Evolutionary conservation across 2,888 invertebrate genomes (phyloP).

Genomic region (Caenorhabditis panamensis): DNA sequence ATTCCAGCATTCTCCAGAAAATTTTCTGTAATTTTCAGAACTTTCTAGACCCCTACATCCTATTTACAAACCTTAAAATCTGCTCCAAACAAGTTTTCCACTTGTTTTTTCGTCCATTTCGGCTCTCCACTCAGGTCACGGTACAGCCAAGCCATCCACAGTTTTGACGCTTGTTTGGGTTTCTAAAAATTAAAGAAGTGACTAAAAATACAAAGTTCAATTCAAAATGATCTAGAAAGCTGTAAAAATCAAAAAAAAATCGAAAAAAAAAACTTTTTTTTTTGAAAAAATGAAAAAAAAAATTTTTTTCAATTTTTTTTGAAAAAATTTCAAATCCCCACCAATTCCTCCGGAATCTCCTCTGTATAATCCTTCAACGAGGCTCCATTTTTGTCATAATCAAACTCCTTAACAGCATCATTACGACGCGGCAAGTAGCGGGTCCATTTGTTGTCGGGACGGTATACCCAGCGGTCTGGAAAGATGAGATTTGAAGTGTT

Average conservation of each 20-base stretch:
- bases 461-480: constrained; percentile 78
- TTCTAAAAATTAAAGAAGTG: constrained; percentile 22
- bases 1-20: neutral
- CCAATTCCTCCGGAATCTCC: constrained; percentile 66
- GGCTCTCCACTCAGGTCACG: constrained; percentile 69
- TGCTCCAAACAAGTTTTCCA: constrained; percentile 76
- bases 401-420: constrained; percentile 72
- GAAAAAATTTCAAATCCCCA: neutral
- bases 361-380: constrained; percentile 73
- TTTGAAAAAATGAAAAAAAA: neutral
- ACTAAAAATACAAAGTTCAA: too few species aligned
- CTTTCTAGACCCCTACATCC: neutral
- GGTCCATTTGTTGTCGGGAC: constrained; percentile 75
- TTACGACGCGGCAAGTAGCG: constrained; percentile 79
- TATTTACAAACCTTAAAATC: constrained; percentile 64
- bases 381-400: constrained; percentile 71
- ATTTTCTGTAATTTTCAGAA: too few species aligned
- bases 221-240: too few species aligned
- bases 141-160: constrained; percentile 81
- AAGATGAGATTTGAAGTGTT: neutral
- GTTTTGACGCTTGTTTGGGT: constrained; percentile 74
- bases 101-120: constrained; percentile 72
- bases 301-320: too few species aligned
- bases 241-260: constrained; percentile 3
- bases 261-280: neutral